Evolutionary conservation across 1,140 invertebrate genomes (phyloP).

Genomic region (Leucophenga varia): DNA sequence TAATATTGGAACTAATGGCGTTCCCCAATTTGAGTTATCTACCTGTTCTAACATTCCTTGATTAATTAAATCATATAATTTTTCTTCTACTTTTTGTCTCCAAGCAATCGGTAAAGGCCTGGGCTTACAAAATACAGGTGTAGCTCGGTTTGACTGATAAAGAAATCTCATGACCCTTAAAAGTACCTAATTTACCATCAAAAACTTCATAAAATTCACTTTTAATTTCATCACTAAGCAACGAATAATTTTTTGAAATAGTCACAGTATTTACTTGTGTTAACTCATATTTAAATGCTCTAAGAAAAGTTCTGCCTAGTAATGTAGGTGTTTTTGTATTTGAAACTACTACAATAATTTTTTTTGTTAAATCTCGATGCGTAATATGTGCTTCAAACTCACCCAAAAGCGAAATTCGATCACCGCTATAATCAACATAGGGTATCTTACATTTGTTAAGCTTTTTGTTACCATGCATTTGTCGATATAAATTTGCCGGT

Average conservation of each 20-base stretch:
- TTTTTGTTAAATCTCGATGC: conserved; percentile 5
- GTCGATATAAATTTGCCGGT: background rate
- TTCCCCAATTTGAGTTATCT: conserved; percentile 43
- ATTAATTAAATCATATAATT: no score
- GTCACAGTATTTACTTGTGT: background rate
- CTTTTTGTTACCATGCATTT: background rate
- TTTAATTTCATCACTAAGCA: background rate
- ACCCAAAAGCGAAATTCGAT: conserved; percentile 6
- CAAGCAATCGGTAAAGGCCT: conserved; percentile 15
- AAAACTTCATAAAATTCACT: no score
- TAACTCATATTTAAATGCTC: conserved; percentile 12
- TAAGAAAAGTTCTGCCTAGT: conserved; percentile 13
- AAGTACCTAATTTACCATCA: background rate
- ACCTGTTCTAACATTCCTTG: no score
- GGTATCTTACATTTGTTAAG: background rate
- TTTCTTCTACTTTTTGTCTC: conserved; percentile 27
- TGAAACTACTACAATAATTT: conserved; percentile 11
- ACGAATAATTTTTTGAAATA: background rate
- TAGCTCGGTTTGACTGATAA: background rate
- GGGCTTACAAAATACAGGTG: conserved; percentile 11
- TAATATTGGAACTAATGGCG: conserved; percentile 48
- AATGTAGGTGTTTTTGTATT: conserved; percentile 6
- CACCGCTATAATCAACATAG: conserved; percentile 1
- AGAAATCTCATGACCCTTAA: background rate
- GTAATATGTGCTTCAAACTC: conserved; percentile 11